Conservation (phyloP, 2,888 invertebrate genomes). For the Gymnocheta viridis region DNA sequence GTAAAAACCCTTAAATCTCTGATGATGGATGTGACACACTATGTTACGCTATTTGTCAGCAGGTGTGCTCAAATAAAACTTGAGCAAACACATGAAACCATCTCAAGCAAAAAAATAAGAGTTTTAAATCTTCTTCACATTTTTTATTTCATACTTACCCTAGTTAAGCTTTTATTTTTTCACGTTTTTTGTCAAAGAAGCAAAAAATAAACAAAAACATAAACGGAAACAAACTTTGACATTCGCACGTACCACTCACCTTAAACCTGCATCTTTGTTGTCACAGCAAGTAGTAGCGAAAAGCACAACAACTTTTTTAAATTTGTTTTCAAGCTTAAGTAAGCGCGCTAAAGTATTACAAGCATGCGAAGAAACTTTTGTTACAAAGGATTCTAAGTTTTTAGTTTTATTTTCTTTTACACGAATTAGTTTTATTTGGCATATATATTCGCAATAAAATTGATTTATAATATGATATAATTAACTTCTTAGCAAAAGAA, state of each 20-base stretch:
- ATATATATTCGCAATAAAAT: not conserved
- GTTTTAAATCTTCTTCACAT: slow-evolving; percentile 17
- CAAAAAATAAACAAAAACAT: not conserved
- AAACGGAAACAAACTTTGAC: slow-evolving; percentile 41
- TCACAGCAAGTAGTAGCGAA: slow-evolving; percentile 19
- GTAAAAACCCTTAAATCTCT: slow-evolving; percentile 65
- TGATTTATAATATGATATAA: not conserved
- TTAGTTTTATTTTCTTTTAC: not conserved
- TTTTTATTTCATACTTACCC: slow-evolving; percentile 27
- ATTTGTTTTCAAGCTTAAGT: slow-evolving; percentile 49
- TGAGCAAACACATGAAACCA: slow-evolving; percentile 23
- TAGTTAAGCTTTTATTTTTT: slow-evolving; percentile 19
- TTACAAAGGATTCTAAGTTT: not conserved
- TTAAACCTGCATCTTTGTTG: slow-evolving; percentile 48
- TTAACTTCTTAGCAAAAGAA: not conserved
- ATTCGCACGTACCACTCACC: slow-evolving; percentile 53
- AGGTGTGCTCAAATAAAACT: slow-evolving; percentile 67
- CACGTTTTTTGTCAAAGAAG: not conserved
- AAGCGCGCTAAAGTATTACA: slow-evolving; percentile 3
- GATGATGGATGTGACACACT: slow-evolving; percentile 71
- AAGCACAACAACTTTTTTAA: slow-evolving; percentile 37
- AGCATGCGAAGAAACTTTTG: not conserved
- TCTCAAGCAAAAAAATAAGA: slow-evolving; percentile 17
- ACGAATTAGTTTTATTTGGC: not conserved
- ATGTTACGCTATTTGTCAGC: slow-evolving; percentile 70